These are phyloP conservation scores for Rhinogobio ventralis DNA, from an alignment of 2,797 vertebrate genomes.

Conservation along the genomic window DNA sequence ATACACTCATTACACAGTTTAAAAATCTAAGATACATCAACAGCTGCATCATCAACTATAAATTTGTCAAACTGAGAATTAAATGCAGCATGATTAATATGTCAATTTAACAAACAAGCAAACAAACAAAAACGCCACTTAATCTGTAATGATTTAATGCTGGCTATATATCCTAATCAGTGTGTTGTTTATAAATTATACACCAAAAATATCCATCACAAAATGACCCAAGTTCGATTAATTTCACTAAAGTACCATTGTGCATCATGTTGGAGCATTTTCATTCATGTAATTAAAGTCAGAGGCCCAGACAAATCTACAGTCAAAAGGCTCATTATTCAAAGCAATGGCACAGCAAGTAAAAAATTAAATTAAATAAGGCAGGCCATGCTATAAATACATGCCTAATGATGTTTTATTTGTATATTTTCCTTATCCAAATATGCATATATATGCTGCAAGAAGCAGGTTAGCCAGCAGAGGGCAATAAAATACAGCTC, in stretches of 20 bases:
- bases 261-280: not conserved
- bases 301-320: not conserved
- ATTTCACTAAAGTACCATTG: not conserved
- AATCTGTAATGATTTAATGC: not conserved
- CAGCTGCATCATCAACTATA: not conserved
- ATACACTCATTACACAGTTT: not conserved
- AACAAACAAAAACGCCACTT: too few relatives aligned
- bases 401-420: not conserved
- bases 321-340: not conserved
- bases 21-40: not conserved
- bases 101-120: not conserved
- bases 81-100: not conserved
- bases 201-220: not conserved
- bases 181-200: not conserved
- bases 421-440: not conserved
- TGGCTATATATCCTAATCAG: not conserved
- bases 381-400: not conserved
- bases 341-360: not conserved
- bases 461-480: constrained; percentile 51
- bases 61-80: not conserved
- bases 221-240: not conserved
- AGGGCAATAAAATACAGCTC: constrained; percentile 52
- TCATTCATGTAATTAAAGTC: not conserved
- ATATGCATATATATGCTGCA: not conserved
- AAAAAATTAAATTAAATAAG: not conserved